Conservation (phyloP, 2,113 vertebrate genomes). For the Zingel zingel region DNA sequence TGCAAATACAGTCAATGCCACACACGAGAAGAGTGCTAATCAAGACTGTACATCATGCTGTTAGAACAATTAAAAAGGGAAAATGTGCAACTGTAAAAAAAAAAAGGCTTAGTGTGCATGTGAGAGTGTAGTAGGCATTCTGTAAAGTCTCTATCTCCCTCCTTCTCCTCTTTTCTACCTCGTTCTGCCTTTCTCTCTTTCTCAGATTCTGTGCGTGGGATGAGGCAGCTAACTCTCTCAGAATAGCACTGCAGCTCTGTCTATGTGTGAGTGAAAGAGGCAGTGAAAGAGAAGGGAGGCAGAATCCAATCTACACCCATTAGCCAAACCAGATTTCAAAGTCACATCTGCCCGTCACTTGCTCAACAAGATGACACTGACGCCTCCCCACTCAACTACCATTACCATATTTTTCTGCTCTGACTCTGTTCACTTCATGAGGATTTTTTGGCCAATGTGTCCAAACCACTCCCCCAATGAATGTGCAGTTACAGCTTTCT, state of each 20-base stretch:
- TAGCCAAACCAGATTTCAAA: conserved; percentile 66
- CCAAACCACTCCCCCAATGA: not conserved
- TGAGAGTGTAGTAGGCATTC: conserved; percentile 54
- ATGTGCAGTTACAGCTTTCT: conserved; percentile 8
- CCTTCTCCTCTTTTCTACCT: conserved; percentile 71
- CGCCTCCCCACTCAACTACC: conserved; percentile 25
- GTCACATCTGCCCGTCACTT: conserved; percentile 66
- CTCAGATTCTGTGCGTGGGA: conserved; percentile 88
- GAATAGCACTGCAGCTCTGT: conserved; percentile 88
- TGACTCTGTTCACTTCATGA: conserved; percentile 27
- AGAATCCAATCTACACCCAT: conserved; percentile 74
- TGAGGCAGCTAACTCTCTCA: conserved; percentile 88
- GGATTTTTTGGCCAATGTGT: not conserved
- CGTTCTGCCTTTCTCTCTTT: conserved; percentile 81
- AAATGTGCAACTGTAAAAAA: conserved; percentile 31
- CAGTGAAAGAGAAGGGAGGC: conserved; percentile 68
- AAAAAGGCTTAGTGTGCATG: conserved; percentile 28
- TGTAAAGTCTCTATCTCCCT: conserved; percentile 64
- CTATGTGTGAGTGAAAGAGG: conserved; percentile 76
- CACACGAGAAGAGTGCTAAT: conserved; percentile 53
- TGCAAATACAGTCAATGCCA: conserved; percentile 61
- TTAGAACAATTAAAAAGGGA: conserved; percentile 22
- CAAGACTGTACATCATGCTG: conserved; percentile 56
- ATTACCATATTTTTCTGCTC: conserved; percentile 3
- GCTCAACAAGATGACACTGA: conserved; percentile 49